Conservation (phyloP, 2,113 vertebrate species). For the Mesoclemmys tuberculata region DNA sequence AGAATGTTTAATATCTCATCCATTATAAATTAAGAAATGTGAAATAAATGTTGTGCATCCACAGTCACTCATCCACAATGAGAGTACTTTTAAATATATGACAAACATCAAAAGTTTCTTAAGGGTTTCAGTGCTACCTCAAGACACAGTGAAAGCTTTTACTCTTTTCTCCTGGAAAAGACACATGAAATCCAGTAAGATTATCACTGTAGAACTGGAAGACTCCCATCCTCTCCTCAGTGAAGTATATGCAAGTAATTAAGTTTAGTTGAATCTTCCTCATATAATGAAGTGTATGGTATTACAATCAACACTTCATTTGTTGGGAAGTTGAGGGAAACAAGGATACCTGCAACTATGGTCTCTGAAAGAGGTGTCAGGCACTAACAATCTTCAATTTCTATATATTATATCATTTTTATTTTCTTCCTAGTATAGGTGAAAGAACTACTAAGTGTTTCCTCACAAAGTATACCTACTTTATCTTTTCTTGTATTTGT, state of each 20-base stretch:
- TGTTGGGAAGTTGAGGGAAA: no score
- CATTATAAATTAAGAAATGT: background rate
- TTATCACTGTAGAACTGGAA: background rate
- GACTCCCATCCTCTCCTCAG: background rate
- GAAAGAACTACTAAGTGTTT: rapidly evolving
- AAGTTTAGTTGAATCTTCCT: background rate
- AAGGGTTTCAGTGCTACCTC: background rate
- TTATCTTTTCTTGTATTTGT: background rate
- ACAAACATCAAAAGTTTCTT: background rate
- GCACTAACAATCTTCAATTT: background rate
- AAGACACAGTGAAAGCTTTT: background rate
- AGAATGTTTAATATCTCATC: background rate
- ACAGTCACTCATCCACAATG: background rate
- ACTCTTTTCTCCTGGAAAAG: background rate
- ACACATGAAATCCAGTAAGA: background rate
- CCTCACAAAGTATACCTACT: background rate
- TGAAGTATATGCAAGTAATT: background rate
- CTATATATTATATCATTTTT: background rate
- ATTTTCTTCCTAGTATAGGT: background rate
- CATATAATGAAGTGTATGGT: background rate
- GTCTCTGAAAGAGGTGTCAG: background rate
- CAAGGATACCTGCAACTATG: background rate
- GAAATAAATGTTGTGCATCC: background rate
- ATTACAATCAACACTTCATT: background rate
- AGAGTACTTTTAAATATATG: background rate